Evolutionary conservation across 1,140 invertebrate genomes (phyloP).

Genomic region (Nasonia giraulti): DNA sequence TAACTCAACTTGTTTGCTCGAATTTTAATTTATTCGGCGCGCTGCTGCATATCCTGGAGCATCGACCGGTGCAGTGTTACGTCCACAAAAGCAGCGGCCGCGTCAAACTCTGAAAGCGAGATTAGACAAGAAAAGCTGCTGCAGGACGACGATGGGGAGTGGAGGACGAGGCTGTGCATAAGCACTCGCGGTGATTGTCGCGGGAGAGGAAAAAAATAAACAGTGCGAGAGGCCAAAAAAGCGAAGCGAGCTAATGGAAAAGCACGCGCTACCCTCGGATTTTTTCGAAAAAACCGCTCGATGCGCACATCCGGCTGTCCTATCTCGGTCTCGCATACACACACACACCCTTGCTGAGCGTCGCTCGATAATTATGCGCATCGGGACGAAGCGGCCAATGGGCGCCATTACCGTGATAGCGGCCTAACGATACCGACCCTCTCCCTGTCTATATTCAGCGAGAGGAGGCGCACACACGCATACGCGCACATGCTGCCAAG

Average conservation of each 20-base stretch:
- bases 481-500: background rate
- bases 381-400: slow-evolving; percentile 5
- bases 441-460: slow-evolving; percentile 54
- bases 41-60: background rate
- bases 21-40: background rate
- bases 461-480: background rate
- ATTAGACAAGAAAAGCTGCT: background rate
- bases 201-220: background rate
- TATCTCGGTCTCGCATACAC: background rate
- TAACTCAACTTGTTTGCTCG: background rate
- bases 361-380: slow-evolving; percentile 29
- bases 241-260: slow-evolving; percentile 1
- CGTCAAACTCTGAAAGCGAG: background rate
- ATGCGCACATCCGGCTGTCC: background rate
- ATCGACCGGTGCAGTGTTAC: background rate
- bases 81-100: background rate
- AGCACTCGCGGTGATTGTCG: slow-evolving; percentile 18
- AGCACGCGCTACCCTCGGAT: background rate
- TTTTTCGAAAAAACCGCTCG: slow-evolving; percentile 10
- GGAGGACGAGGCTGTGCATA: background rate
- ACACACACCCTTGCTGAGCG: too few species aligned
- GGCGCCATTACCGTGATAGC: slow-evolving; percentile 40
- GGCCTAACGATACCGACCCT: slow-evolving; percentile 38
- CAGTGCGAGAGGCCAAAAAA: background rate
- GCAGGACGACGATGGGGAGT: background rate